These are phyloP conservation scores for Labroides dimidiatus DNA, from an alignment of 2,797 vertebrate species.

Conservation along the genomic window DNA sequence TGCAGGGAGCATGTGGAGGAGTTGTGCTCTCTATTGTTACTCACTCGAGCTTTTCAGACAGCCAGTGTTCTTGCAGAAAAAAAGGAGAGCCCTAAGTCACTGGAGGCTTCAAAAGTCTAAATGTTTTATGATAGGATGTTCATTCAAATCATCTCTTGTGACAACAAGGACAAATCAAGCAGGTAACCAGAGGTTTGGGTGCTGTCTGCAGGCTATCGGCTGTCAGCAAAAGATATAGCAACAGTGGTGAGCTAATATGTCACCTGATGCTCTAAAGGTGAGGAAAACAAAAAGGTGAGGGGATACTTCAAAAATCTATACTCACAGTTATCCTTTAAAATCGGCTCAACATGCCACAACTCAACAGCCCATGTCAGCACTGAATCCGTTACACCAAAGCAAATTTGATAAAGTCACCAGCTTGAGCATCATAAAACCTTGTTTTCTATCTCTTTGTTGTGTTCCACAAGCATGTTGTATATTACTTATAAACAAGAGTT, in stretches of 20 bases:
- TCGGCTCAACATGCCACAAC: no score
- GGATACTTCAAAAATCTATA: conserved; percentile 1
- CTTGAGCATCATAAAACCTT: no score
- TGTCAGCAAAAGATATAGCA: conserved; percentile 43
- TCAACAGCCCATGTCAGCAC: no score
- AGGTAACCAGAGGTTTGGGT: conserved; percentile 35
- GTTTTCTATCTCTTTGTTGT: no score
- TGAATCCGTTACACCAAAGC: no score
- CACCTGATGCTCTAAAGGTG: conserved; percentile 23
- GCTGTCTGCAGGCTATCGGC: conserved; percentile 28
- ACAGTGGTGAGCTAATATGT: conserved; percentile 18
- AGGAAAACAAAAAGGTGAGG: no score
- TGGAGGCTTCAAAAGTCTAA: conserved; percentile 23
- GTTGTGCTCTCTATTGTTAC: conserved; percentile 47
- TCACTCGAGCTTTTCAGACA: conserved; percentile 31
- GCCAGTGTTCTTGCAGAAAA: conserved; percentile 13
- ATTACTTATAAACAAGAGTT: background rate
- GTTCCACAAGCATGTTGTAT: no score
- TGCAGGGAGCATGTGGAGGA: conserved; percentile 42
- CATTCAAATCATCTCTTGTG: conserved; percentile 31
- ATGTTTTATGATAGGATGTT: conserved; percentile 44
- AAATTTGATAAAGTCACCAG: no score
- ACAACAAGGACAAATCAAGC: conserved; percentile 52
- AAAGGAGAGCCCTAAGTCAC: conserved; percentile 3
- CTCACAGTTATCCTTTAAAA: background rate